phyloP scores from a whole-genome alignment of 2,113 vertebrate species.

The Talpa occidentalis region DNA sequence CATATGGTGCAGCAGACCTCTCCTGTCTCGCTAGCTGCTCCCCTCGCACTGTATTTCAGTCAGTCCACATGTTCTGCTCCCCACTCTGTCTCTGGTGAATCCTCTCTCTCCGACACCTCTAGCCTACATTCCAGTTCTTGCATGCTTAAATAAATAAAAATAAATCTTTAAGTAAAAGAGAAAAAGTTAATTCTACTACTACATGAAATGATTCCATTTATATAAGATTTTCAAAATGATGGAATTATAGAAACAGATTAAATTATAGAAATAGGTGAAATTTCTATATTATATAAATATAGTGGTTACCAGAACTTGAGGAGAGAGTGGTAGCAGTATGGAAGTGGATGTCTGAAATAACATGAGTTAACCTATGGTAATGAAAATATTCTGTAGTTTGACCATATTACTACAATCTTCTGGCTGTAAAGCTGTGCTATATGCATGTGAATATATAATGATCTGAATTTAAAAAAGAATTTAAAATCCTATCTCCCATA shows the following conservation, averaged over 20 bases:
- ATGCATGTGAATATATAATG: neutral
- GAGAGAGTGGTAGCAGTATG: accelerated
- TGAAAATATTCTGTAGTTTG: neutral
- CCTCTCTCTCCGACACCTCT: too few relatives aligned
- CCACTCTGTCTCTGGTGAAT: too few relatives aligned
- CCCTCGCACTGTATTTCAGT: too few relatives aligned
- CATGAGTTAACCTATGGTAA: too few relatives aligned
- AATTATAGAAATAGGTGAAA: neutral
- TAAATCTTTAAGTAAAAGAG: too few relatives aligned
- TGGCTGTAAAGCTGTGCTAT: neutral
- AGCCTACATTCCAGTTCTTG: too few relatives aligned
- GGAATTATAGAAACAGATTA: neutral
- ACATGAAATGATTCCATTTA: neutral
- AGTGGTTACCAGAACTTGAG: neutral
- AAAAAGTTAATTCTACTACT: neutral
- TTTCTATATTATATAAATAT: neutral
- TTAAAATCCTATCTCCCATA: neutral
- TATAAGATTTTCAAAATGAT: neutral
- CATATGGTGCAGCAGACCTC: too few relatives aligned
- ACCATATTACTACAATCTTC: too few relatives aligned
- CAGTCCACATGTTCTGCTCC: too few relatives aligned
- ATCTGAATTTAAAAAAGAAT: neutral
- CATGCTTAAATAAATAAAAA: too few relatives aligned
- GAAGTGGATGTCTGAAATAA: neutral
- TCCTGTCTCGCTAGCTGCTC: too few relatives aligned